Evolutionary conservation across 2,888 invertebrate species (phyloP), one percentile per base, ranked within the genome.

Genomic region (Thecocarcelia acutangulata): DNA sequence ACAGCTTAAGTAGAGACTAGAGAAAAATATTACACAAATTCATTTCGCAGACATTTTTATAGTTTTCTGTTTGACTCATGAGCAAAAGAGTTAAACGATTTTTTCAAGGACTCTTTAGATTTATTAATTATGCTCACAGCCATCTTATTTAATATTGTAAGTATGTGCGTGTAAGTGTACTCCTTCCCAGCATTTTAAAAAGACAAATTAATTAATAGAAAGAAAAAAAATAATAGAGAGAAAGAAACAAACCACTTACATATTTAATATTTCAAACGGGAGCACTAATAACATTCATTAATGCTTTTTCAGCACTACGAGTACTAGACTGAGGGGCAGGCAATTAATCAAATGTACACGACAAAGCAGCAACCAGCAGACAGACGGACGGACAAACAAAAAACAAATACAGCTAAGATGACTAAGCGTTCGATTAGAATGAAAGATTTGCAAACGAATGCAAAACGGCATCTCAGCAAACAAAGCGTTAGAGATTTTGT

Each of bases 381-480:
- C 13, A 46, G n/a, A 54, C 28, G 40, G 1, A 17, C 15, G 15
- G 13, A 15, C 15, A 17, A 13, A 28, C 21, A 28, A 2, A 37
- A 8, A 17, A 13, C 12, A 15, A 12, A 17, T 13, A 28, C 21
- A 28, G 2, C 4, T 6, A 37, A 12, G 19, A 72, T 66, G 66
- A 66, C 56, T 74, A 66, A 74, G 56, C 58, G 48, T 40, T 58
- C 17, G 66, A 66, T 66, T 58, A 58, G 21, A 58, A 75, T 68
- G 28, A 12, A 28, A 66, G 48, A 68, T 68, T 44, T 59, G 59
- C 59, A 59, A n/a, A 33, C 33, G 17, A 37, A 9, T 56, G 28
- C 40, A 37, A 21, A 28, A 59, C 19, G 19, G n/a, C 46, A 63
- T 54, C 33, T 63, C 24, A 33, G 42, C 48, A 28, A 15, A 15